Base-by-base conservation (phyloP, 2,888 invertebrate genomes). In the Thera britannica region DNA sequence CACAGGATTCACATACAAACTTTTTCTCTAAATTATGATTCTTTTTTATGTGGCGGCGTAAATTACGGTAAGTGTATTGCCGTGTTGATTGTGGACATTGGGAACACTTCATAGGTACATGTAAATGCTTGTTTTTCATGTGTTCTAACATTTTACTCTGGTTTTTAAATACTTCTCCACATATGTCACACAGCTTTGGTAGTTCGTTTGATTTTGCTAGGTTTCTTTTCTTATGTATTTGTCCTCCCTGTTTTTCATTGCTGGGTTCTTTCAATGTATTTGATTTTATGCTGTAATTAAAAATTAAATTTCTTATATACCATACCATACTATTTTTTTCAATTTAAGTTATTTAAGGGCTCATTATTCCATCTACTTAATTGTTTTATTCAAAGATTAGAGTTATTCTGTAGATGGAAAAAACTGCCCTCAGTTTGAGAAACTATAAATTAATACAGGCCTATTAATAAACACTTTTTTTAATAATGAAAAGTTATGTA, bases 1-100 rank as follows among this genome's bases (percentile, higher is more conserved):
- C 90, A 78, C 94, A 94, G 11, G 78, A 76, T 1, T 88, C 78
- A 77, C 94, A 94, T 23, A 88, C 81, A 66, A 88, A 92, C 3
- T 87, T 87, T 9, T 79, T 72, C 72, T 70, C 52, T 23, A 23
- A 23, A 9, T 2, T 2, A 36, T 55, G 55, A 2, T 36, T n/a
- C 36, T 36, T 55, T 36, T 8, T 11, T 1, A 55, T 55, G 36
- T 55, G 55, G 36, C 3, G 11, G 2, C 0, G 0, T 36, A 55
- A 35, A 34, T 55, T n/a, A 8, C 5, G 6, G 11, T 36, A 2
- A n/a, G 55, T 35, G 55, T 36, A 35, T 2, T 36, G 2, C 1
- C 34, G 52, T 34, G 52, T 34, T 3, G 55, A 36, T 35, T 11
- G 11, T 36, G 55, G 55, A n/a, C 55, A 55, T 11, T 55, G 11